phyloP scores from a whole-genome alignment of 2,113 vertebrate species.

The Octodon degus region DNA sequence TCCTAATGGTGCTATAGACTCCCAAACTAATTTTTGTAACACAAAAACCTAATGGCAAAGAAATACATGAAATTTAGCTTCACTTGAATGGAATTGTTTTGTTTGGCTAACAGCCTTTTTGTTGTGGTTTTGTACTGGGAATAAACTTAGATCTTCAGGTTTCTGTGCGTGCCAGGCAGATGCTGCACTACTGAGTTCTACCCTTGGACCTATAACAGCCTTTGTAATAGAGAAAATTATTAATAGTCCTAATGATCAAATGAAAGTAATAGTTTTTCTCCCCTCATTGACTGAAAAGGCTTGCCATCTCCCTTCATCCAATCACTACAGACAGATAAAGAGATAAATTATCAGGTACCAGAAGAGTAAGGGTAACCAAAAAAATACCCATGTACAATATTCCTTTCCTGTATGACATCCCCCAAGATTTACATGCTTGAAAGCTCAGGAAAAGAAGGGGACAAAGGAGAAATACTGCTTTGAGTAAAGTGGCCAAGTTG shows the following conservation, averaged over 20 bases:
- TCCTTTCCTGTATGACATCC: not conserved
- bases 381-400: not conserved
- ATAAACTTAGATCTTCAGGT: too few species aligned
- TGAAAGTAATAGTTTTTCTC: not conserved
- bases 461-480: not conserved
- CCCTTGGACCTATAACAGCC: not conserved
- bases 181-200: too few species aligned
- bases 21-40: slow-evolving; percentile 26
- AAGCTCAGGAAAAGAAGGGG: slow-evolving; percentile 29
- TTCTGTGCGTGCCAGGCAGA: too few species aligned
- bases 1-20: not conserved
- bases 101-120: not conserved
- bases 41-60: not conserved
- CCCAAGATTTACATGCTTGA: not conserved
- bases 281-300: not conserved
- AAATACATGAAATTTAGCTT: slow-evolving; percentile 45
- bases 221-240: slow-evolving; percentile 32
- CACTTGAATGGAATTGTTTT: slow-evolving; percentile 35
- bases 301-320: not conserved
- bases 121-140: too few species aligned
- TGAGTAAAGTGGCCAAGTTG: not conserved
- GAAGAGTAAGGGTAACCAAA: not conserved
- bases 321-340: not conserved
- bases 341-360: not conserved
- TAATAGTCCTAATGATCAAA: not conserved